These are phyloP conservation scores for Rapana venosa DNA, from an alignment of 2,888 invertebrate genomes.

Conservation along the genomic window DNA sequence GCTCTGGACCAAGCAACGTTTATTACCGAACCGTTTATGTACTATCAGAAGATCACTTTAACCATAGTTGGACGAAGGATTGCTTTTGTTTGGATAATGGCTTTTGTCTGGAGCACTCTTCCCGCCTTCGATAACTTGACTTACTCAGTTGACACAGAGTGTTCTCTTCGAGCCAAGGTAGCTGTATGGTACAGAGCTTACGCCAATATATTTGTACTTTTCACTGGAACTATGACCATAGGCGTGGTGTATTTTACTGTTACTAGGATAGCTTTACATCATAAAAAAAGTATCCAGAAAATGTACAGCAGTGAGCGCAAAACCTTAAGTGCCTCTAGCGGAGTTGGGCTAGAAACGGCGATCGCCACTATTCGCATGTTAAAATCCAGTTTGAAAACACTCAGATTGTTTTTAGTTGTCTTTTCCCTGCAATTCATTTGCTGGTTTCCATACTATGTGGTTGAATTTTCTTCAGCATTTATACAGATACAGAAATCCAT, in stretches of 20 bases:
- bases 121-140: constrained; percentile 23
- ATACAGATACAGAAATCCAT: neutral
- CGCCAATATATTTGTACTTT: neutral
- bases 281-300: neutral
- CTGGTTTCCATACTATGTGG: constrained; percentile 17
- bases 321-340: neutral
- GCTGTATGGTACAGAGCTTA: neutral
- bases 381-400: neutral
- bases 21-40: constrained; percentile 43
- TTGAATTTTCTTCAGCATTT: neutral
- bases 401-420: neutral
- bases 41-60: constrained; percentile 18
- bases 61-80: constrained; percentile 16
- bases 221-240: neutral
- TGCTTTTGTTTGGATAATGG: constrained; percentile 5
- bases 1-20: constrained; percentile 46
- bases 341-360: neutral
- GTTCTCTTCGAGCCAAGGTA: neutral
- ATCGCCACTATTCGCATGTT: neutral
- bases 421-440: neutral
- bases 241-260: neutral
- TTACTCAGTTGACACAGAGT: neutral
- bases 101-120: constrained; percentile 2
- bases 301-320: no score
- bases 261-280: neutral